phyloP scores from a whole-genome alignment of 1,140 invertebrate species.

The Drosophila navojoa region DNA sequence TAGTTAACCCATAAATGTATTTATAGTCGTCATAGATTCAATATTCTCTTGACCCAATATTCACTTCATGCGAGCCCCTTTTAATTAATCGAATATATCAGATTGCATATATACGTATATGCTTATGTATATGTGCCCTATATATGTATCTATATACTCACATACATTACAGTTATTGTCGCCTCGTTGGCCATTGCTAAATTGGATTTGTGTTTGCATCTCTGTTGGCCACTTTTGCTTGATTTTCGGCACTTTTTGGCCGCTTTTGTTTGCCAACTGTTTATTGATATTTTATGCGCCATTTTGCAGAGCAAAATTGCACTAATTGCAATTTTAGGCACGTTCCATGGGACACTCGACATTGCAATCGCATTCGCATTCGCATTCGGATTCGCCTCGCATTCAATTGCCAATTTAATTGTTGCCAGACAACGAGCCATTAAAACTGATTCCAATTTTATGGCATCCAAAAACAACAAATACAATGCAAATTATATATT shows the following conservation, averaged over 20 bases:
- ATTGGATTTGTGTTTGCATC: slow-evolving; percentile 12
- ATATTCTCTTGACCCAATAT: too few species aligned
- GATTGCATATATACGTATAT: too few species aligned
- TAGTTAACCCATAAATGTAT: too few species aligned
- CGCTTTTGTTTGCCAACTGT: slow-evolving; percentile 52
- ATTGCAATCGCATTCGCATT: slow-evolving; percentile 69
- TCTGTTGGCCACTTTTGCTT: slow-evolving; percentile 24
- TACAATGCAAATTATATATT: slow-evolving; percentile 17
- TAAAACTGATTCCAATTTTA: slow-evolving; percentile 37
- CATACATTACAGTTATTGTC: too few species aligned
- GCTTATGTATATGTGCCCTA: neutral
- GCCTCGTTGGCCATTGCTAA: neutral
- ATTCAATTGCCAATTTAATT: slow-evolving; percentile 66
- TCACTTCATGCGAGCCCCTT: too few species aligned
- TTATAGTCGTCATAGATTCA: too few species aligned
- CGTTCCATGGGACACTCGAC: slow-evolving; percentile 52
- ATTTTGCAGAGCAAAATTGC: slow-evolving; percentile 50
- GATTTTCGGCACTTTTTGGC: slow-evolving; percentile 32
- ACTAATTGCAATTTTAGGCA: slow-evolving; percentile 78
- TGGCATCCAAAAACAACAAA: slow-evolving; percentile 17
- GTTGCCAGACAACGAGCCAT: slow-evolving; percentile 38
- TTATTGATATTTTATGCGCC: slow-evolving; percentile 77
- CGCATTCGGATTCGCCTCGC: slow-evolving; percentile 66
- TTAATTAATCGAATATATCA: too few species aligned
- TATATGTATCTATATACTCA: neutral